Base-by-base conservation (phyloP, 2,797 vertebrate species). In the Arctocebus calabarensis region DNA sequence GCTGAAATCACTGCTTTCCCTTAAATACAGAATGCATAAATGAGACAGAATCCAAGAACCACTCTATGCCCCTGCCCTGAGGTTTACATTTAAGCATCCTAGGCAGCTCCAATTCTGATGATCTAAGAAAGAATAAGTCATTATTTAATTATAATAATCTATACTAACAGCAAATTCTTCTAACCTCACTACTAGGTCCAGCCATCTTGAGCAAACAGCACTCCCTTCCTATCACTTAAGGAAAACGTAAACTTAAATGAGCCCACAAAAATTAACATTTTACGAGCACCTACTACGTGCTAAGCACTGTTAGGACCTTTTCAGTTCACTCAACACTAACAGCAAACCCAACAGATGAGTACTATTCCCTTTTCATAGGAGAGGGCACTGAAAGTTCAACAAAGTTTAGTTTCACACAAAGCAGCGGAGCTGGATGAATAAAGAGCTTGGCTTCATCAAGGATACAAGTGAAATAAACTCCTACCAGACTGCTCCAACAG, bases 391-490 rank as follows among this genome's bases (percentile, higher is more conserved):
- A 7, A 64, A 73, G 57, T 77, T 61, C 19, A 75, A 75, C 81
- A 59, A 81, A 22, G 43, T 48, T 27, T 52, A 25, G 16, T 64
- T 85, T 87, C 3, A 9, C 14, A 71, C 73, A 29, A 85, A 78
- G 57, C 19, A 43, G 14, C 27, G 91, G 1, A 92, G 43, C 20
- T 34, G 7, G 27, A 52, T 74, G 73, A 61, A 17, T 34, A 11
- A 52, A 87, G 84, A 84, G 59, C 43, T 34, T 74, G 73, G 74
- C 55, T 71, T 88, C 43, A 90, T n/a, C 11, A 71, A 94, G 87
- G 84, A 75, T 8, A 68, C 19, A n/a, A 74, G 27, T 10, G 29
- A 86, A 84, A 66, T 40, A 25, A 75, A 91, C 71, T 43, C 45
- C 61, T 62, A 29, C 48, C 81, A 74, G 78, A 81, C 4, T 5